Conservation (phyloP, 2,888 invertebrate genomes). For the Pogonocherus hispidulus region DNA sequence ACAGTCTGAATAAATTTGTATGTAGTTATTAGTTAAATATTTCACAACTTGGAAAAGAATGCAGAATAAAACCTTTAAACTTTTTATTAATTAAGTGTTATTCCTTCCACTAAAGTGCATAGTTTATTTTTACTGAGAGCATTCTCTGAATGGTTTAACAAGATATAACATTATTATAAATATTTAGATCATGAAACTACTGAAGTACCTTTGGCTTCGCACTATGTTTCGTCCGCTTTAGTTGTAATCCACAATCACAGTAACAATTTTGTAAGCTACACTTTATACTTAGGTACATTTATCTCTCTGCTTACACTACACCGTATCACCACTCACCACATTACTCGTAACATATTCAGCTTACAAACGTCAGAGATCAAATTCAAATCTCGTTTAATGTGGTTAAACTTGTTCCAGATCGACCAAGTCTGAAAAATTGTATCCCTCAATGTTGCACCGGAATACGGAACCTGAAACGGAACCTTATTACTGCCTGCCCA, state of each 20-base stretch:
- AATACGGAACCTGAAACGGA: conserved; percentile 88
- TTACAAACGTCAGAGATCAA: conserved; percentile 11
- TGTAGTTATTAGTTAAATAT: too few relatives aligned
- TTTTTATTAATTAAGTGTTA: too few relatives aligned
- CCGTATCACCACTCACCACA: conserved; percentile 1
- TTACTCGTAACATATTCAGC: conserved; percentile 16
- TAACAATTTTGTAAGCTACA: conserved; percentile 3
- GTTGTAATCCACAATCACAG: conserved; percentile 40
- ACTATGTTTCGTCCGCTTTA: conserved; percentile 55
- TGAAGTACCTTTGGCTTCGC: conserved; percentile 35
- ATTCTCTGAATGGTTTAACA: too few relatives aligned
- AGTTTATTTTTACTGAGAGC: too few relatives aligned
- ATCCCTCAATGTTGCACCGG: conserved; percentile 90
- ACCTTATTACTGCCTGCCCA: conserved; percentile 88
- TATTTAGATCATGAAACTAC: not conserved
- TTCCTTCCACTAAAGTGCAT: too few relatives aligned
- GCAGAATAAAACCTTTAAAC: too few relatives aligned
- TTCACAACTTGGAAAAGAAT: too few relatives aligned
- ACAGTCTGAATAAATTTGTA: too few relatives aligned
- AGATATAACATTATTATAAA: too few relatives aligned
- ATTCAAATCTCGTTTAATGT: not conserved
- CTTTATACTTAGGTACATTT: not conserved
- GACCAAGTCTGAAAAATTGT: conserved; percentile 94
- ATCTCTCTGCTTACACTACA: conserved; percentile 17
- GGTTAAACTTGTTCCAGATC: conserved; percentile 75